Evolutionary conservation across 2,113 vertebrate species (phyloP).

Genomic region (Lepidothrix coronata): DNA sequence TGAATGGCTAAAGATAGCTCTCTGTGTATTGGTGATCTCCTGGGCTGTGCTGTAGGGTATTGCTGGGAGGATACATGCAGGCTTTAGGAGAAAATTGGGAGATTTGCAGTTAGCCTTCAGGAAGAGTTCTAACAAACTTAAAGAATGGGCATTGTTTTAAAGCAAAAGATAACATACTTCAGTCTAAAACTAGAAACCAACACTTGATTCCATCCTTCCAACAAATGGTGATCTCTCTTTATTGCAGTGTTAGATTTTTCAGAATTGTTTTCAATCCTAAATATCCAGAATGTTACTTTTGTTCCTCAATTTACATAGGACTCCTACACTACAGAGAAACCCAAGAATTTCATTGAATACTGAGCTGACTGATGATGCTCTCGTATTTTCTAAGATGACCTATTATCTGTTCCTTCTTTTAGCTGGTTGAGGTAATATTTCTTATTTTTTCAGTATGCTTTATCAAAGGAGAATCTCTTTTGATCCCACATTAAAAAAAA

Average conservation of each 20-base stretch:
- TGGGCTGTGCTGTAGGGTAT: not conserved
- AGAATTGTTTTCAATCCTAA: not conserved
- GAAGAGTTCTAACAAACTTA: not conserved
- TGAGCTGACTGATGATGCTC: not conserved
- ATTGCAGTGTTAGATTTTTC: not conserved
- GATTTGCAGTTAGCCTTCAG: not conserved
- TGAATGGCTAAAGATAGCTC: not conserved
- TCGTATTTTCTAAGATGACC: not conserved
- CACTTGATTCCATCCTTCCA: not conserved
- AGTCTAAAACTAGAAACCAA: not conserved
- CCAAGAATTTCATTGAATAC: not conserved
- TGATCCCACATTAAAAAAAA: not conserved
- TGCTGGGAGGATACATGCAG: not conserved
- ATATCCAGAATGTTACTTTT: not conserved
- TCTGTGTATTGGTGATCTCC: not conserved
- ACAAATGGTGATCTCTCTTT: not conserved
- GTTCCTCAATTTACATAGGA: not conserved
- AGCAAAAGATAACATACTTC: not conserved
- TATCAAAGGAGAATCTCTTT: not conserved
- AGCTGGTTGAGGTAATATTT: not conserved
- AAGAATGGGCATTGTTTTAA: not conserved
- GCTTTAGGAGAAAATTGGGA: not conserved
- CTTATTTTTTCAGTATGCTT: not conserved
- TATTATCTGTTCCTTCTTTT: not conserved
- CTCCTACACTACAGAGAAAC: not conserved